Evolutionary conservation across 2,797 vertebrate genomes (phyloP).

Genomic region (Melanotaenia boesemani): DNA sequence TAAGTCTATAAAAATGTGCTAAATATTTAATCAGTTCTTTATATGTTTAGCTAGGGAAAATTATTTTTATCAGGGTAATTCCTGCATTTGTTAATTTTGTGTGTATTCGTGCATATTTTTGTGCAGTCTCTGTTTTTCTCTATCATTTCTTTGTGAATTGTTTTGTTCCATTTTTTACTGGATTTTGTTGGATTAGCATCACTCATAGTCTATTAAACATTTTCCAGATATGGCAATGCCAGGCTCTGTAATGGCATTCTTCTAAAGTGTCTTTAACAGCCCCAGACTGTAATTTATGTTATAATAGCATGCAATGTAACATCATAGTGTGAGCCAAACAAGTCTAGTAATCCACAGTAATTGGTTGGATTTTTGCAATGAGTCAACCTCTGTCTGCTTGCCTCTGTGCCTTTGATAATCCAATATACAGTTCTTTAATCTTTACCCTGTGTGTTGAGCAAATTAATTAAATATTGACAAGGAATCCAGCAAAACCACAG

Average conservation of each 20-base stretch:
- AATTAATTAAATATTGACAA: slow-evolving; percentile 87
- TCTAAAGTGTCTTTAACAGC: slow-evolving; percentile 66
- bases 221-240: slow-evolving; percentile 73
- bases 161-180: slow-evolving; percentile 76
- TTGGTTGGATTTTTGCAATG: slow-evolving; percentile 83
- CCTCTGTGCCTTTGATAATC: slow-evolving; percentile 81
- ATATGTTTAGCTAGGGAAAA: slow-evolving; percentile 6
- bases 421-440: slow-evolving; percentile 85
- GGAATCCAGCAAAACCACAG: slow-evolving; percentile 80
- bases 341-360: slow-evolving; percentile 82
- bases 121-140: slow-evolving; percentile 27
- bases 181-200: slow-evolving; percentile 80
- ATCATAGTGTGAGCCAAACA: slow-evolving; percentile 78
- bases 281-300: slow-evolving; percentile 75
- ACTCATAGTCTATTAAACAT: slow-evolving; percentile 80
- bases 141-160: slow-evolving; percentile 69
- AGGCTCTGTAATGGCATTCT: slow-evolving; percentile 70
- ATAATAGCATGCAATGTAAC: slow-evolving; percentile 76
- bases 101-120: slow-evolving; percentile 57
- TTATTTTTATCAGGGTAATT: slow-evolving; percentile 32
- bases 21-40: slow-evolving; percentile 21
- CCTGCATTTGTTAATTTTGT: slow-evolving; percentile 42
- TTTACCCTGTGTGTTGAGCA: slow-evolving; percentile 80
- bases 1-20: slow-evolving; percentile 37
- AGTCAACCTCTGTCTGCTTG: slow-evolving; percentile 80